Evolutionary conservation across 2,113 vertebrate genomes (phyloP).

Genomic region (Aegotheles bennettii): DNA sequence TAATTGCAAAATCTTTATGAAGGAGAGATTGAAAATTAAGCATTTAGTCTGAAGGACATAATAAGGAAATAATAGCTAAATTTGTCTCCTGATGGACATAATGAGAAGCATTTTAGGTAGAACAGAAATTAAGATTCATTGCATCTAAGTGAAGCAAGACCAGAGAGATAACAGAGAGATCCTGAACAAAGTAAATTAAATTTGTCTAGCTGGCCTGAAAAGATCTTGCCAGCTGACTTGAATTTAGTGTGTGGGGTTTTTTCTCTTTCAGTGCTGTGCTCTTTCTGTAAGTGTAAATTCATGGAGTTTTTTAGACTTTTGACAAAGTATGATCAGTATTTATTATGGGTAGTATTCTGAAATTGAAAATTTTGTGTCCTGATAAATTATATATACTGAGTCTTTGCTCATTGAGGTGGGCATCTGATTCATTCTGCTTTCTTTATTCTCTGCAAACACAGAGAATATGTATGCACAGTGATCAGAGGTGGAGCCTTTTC

Average conservation of each 20-base stretch:
- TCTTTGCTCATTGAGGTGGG: neutral
- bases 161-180: neutral
- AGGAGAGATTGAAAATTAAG: neutral
- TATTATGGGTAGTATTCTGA: neutral
- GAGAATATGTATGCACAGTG: neutral
- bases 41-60: neutral
- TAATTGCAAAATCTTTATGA: neutral
- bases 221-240: neutral
- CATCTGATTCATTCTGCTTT: neutral
- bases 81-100: conserved; percentile 9
- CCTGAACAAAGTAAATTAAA: conserved; percentile 7
- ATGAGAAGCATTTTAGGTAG: neutral
- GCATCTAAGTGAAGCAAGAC: conserved; percentile 1
- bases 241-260: neutral
- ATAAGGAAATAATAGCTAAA: neutral
- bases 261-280: neutral
- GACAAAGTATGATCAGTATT: neutral
- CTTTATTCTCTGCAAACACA: neutral
- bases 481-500: neutral
- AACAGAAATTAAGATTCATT: conserved; percentile 26
- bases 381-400: neutral
- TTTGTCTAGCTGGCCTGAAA: conserved; percentile 6
- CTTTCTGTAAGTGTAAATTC: neutral
- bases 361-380: neutral
- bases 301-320: neutral